phyloP scores from a whole-genome alignment of 2,888 invertebrate species.

The Lasioglossum malachurum region DNA sequence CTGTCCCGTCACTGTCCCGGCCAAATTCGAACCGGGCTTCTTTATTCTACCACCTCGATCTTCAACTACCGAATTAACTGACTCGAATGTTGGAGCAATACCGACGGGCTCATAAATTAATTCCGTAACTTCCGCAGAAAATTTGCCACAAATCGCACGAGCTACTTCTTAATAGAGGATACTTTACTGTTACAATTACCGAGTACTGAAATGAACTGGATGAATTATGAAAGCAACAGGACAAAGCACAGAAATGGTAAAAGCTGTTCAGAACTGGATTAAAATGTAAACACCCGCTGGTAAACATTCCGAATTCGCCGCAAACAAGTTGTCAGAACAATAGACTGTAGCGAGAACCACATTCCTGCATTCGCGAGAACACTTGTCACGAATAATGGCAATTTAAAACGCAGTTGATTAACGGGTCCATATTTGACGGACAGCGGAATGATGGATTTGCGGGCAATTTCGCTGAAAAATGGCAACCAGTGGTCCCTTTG shows the following conservation, averaged over 20 bases:
- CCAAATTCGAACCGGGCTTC: background rate
- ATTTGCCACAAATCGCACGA: background rate
- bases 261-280: background rate
- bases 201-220: too few species aligned
- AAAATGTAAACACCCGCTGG: background rate
- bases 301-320: too few species aligned
- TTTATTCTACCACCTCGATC: background rate
- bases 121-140: background rate
- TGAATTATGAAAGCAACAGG: too few species aligned
- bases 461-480: background rate
- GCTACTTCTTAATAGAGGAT: too few species aligned
- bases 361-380: background rate
- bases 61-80: background rate
- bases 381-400: background rate
- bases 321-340: background rate
- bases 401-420: background rate
- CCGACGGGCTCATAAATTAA: background rate
- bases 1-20: background rate
- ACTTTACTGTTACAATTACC: too few species aligned
- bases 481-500: background rate
- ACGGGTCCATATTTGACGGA: background rate
- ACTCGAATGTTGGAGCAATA: background rate
- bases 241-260: background rate
- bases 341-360: background rate
- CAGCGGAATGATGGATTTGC: background rate